Conservation (phyloP, 2,888 invertebrate species). For the Rosalia funebris region DNA sequence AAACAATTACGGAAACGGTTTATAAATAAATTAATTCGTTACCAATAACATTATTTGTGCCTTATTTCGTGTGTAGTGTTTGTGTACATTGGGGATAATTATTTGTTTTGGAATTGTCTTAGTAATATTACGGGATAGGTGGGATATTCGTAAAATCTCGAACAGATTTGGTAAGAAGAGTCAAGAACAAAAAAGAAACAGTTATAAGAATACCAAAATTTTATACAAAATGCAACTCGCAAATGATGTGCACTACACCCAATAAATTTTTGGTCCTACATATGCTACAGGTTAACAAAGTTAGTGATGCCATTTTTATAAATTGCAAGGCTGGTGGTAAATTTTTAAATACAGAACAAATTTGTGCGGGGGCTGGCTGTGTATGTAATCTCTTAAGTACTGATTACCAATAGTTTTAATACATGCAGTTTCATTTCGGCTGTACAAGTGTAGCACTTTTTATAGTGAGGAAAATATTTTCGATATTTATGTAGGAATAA, state of each 20-base stretch:
- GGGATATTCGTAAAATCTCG: slow-evolving; percentile 12
- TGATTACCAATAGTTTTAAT: slow-evolving; percentile 5
- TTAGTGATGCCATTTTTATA: slow-evolving; percentile 19
- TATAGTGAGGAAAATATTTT: slow-evolving; percentile 13
- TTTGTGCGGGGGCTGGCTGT: slow-evolving; percentile 48
- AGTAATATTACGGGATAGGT: slow-evolving; percentile 10
- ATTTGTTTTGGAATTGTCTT: slow-evolving; percentile 15
- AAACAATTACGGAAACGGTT: too few species aligned
- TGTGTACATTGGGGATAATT: slow-evolving; percentile 19
- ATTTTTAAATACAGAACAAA: slow-evolving; percentile 33
- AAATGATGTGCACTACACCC: slow-evolving; percentile 24
- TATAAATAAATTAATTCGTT: background rate
- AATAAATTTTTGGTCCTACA: slow-evolving; percentile 18
- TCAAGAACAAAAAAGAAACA: slow-evolving; percentile 21
- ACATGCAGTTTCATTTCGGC: slow-evolving; percentile 44
- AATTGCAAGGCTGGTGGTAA: slow-evolving; percentile 24
- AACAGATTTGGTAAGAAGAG: slow-evolving; percentile 20
- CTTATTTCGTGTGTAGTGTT: slow-evolving; percentile 11
- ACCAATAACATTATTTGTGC: slow-evolving; percentile 8
- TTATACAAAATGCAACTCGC: slow-evolving; percentile 10
- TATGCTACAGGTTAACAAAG: slow-evolving; percentile 23
- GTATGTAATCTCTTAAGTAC: slow-evolving; percentile 33
- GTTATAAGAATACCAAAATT: slow-evolving; percentile 11
- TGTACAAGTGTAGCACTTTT: slow-evolving; percentile 48
- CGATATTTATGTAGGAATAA: slow-evolving; percentile 9